Evolutionary conservation across 2,797 vertebrate species (phyloP), one percentile per base, ranked within the genome.

Genomic region (Hydrolagus colliei): DNA sequence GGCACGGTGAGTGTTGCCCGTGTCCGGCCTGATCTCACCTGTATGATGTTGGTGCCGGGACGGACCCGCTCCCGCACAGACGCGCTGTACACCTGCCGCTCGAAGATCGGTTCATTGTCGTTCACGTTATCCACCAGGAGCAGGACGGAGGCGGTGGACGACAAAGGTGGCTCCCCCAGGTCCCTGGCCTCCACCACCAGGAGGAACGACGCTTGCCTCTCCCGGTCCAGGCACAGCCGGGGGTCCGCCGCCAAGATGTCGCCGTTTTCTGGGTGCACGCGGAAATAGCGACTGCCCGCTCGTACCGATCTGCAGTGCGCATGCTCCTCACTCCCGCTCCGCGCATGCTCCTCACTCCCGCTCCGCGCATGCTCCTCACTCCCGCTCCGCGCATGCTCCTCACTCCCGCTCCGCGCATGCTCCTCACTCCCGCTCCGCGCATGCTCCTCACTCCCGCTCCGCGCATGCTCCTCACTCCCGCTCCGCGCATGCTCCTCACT

Each of bases 61-160:
- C 88, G 86, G 0, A 93, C 86, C 89, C 97, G 97, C 87, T 98
- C 97, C 1, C 88, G 91, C 52, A 97, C 72, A 79, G 92, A 94
- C 79, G 91, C 91, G 1, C 94, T 95, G 91, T 97, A 97, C 85
- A 96, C 92, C 89, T 93, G 94, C 84, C 92, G 94, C 89, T 89
- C 88, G 91, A 98, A 98, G 85, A 95, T 87, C 0, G 97, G 97
- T 89, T 96, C 94, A 82, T 97, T 97, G 93, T 98, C 97, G 61
- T 98, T 98, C 88, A 96, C 91, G 6, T 98, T 96, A 84, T 93
- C 93, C 72, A 98, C 90, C 10, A 88, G 79, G 86, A 97, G 88
- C 4, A 90, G 95, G 86, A 97, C 94, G 8, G 92, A 92, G 35
- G 95, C 95, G 2, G 93, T 93, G 88, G 96, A 92, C 0, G 95